Conservation (phyloP, 2,797 vertebrate species). For the Catostomus latipinnis region DNA sequence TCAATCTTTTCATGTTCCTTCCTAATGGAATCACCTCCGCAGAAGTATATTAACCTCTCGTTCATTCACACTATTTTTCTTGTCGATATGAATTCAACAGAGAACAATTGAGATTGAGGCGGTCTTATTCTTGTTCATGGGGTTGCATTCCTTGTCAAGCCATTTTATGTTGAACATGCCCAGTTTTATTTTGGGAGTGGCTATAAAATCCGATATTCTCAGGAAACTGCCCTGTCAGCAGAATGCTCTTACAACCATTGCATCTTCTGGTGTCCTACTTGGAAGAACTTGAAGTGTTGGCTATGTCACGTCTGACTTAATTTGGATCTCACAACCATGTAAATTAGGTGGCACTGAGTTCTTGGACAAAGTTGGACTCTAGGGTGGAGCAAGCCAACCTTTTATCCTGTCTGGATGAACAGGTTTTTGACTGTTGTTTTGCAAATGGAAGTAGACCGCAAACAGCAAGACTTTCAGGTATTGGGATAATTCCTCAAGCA, state of each 20-base stretch:
- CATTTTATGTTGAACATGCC: not conserved
- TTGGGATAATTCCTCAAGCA: not conserved
- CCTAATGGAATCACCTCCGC: constrained; percentile 16
- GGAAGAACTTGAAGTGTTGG: not conserved
- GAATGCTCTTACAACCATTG: not conserved
- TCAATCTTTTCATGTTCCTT: constrained; percentile 25
- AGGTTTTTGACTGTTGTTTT: constrained; percentile 6
- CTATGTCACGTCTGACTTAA: not conserved
- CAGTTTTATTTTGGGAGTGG: constrained; percentile 10
- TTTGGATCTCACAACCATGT: not conserved
- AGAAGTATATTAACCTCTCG: constrained; percentile 1
- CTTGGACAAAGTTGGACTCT: not conserved
- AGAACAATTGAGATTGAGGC: constrained; percentile 6
- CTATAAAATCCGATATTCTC: constrained; percentile 1
- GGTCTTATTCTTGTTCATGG: not conserved
- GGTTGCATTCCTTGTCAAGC: not conserved
- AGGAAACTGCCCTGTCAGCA: not conserved
- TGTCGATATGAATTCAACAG: not conserved
- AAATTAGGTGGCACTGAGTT: not conserved
- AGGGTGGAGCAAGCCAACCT: constrained; percentile 1
- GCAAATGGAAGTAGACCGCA: not conserved
- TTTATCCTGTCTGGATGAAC: constrained; percentile 23
- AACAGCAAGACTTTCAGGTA: not conserved
- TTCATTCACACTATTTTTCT: constrained; percentile 21
- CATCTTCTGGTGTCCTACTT: constrained; percentile 4